phyloP scores from a whole-genome alignment of 1,140 invertebrate genomes.

The Limonius californicus region DNA sequence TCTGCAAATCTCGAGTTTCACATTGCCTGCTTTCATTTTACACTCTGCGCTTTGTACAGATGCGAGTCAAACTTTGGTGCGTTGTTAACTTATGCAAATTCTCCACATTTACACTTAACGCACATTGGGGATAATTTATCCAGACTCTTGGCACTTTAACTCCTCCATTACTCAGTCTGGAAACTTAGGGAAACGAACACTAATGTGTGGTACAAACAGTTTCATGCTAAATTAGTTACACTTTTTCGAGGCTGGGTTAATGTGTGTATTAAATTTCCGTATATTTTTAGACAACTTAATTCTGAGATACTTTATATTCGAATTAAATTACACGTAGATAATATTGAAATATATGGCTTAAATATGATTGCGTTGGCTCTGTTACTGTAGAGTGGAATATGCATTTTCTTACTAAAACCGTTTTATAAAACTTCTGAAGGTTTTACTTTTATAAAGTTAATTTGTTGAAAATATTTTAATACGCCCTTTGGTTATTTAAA shows the following conservation, averaged over 20 bases:
- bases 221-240: slow-evolving; percentile 21
- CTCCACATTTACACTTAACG: slow-evolving; percentile 36
- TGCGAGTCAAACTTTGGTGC: slow-evolving; percentile 20
- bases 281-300: background rate
- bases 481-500: too few relatives aligned
- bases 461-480: too few relatives aligned
- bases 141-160: slow-evolving; percentile 33
- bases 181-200: slow-evolving; percentile 27
- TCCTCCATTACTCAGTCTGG: slow-evolving; percentile 34
- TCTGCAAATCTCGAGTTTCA: slow-evolving; percentile 6
- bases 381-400: background rate
- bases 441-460: too few relatives aligned
- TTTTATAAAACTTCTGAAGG: too few relatives aligned
- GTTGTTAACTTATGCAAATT: slow-evolving; percentile 36
- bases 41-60: slow-evolving; percentile 4
- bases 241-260: background rate
- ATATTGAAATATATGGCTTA: background rate
- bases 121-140: slow-evolving; percentile 36
- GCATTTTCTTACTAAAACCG: too few relatives aligned
- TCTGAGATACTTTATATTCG: background rate
- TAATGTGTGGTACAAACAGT: slow-evolving; percentile 25
- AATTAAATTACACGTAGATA: background rate
- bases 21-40: slow-evolving; percentile 9
- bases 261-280: background rate
- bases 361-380: background rate